These are phyloP conservation scores for Enteromius thamalakanensis DNA, from an alignment of 2,797 vertebrate genomes.

Conservation along the genomic window DNA sequence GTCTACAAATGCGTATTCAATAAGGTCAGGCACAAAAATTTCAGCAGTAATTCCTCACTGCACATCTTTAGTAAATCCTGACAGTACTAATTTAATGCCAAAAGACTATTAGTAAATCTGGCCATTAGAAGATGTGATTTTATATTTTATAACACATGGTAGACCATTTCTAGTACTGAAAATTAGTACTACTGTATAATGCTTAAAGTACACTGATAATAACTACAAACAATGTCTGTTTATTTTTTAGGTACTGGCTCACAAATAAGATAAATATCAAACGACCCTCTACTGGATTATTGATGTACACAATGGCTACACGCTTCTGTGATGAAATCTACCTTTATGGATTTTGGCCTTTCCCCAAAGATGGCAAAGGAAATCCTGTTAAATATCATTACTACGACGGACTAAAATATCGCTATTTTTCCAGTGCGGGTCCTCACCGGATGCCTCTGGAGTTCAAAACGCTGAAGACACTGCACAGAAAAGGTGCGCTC, in stretches of 20 bases:
- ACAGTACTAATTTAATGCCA: neutral
- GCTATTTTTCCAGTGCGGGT: conserved; percentile 85
- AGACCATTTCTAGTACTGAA: neutral
- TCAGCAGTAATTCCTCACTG: neutral
- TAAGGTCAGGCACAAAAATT: neutral
- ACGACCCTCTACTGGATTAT: conserved; percentile 86
- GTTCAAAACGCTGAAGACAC: conserved; percentile 82
- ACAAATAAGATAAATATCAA: conserved; percentile 90
- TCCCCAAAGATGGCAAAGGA: conserved; percentile 84
- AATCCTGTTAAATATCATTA: conserved; percentile 89
- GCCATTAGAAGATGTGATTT: neutral
- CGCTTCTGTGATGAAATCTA: conserved; percentile 90
- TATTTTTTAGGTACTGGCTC: conserved; percentile 83
- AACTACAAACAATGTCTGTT: conserved; percentile 50
- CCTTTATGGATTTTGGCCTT: conserved; percentile 90
- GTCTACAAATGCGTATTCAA: neutral
- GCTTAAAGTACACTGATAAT: neutral
- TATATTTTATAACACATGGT: neutral
- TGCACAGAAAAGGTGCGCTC: conserved; percentile 85
- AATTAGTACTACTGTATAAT: neutral
- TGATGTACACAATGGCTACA: conserved; percentile 89
- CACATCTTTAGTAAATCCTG: neutral
- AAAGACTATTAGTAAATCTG: neutral
- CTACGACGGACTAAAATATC: conserved; percentile 86
- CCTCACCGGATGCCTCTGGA: conserved; percentile 90